Conservation (phyloP, 2,888 invertebrate species). For the Pachydiplax longipennis region DNA sequence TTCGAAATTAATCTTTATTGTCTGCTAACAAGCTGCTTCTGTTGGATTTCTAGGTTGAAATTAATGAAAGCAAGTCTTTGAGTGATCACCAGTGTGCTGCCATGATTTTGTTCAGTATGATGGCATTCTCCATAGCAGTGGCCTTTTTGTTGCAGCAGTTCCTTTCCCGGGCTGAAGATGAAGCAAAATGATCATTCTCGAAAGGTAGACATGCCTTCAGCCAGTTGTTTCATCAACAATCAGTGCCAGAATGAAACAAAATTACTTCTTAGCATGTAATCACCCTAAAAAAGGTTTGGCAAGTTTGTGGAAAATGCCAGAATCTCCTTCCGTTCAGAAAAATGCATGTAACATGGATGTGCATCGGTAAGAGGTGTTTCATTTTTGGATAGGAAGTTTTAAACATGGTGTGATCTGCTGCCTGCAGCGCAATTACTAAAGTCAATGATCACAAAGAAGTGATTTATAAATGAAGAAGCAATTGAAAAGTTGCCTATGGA, state of each 20-base stretch:
- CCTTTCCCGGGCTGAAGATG: constrained; percentile 53
- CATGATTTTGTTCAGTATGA: constrained; percentile 68
- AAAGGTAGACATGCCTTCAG: constrained; percentile 25
- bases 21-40: background rate
- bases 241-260: constrained; percentile 13
- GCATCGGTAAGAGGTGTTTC: background rate
- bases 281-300: background rate
- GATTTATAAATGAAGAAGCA: constrained; percentile 24
- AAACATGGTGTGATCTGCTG: constrained; percentile 30
- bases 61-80: constrained; percentile 58
- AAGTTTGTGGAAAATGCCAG: constrained; percentile 13
- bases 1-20: too few relatives aligned
- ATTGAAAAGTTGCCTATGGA: constrained; percentile 6
- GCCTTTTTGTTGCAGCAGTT: constrained; percentile 69
- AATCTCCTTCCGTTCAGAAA: constrained; percentile 2
- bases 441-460: background rate
- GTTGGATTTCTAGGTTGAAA: background rate
- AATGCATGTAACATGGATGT: constrained; percentile 10
- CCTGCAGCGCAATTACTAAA: background rate
- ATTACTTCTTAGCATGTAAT: constrained; percentile 15
- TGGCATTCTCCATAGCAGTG: constrained; percentile 67
- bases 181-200: constrained; percentile 31
- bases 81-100: constrained; percentile 71
- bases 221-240: constrained; percentile 10
- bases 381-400: constrained; percentile 4